These are phyloP conservation scores for Trichonephila clavata DNA, from an alignment of 1,140 invertebrate genomes.

Conservation along the genomic window DNA sequence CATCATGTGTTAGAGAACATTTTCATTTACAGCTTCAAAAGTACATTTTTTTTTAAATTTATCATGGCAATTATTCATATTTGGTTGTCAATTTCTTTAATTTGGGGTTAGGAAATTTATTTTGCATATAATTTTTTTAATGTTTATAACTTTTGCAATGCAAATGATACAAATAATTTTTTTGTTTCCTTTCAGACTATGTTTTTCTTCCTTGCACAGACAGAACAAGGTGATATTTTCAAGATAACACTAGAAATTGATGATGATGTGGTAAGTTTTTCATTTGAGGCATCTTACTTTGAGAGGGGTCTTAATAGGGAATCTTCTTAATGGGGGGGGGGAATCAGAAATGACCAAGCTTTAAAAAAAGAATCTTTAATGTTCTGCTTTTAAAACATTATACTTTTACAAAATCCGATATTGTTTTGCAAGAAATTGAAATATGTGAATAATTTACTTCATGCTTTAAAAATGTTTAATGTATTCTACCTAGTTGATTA, in stretches of 20 bases:
- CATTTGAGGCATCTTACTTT: background rate
- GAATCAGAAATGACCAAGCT: no score
- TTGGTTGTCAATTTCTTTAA: no score
- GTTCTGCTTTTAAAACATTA: no score
- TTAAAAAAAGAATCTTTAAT: no score
- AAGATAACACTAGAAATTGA: slow-evolving; percentile 99
- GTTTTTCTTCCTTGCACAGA: slow-evolving; percentile 94
- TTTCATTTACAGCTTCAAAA: no score
- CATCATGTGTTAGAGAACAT: no score
- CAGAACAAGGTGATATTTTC: slow-evolving; percentile 98
- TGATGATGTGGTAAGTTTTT: slow-evolving; percentile 90
- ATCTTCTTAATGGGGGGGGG: background rate
- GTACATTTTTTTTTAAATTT: no score
- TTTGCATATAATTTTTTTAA: background rate
- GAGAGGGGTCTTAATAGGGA: no score
- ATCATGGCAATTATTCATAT: no score
- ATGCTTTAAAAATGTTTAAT: background rate
- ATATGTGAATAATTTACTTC: no score
- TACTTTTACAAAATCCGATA: slow-evolving; percentile 1
- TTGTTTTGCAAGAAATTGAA: no score
- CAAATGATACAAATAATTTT: background rate
- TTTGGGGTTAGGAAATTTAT: background rate
- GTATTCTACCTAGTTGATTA: no score
- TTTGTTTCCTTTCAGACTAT: slow-evolving; percentile 84
- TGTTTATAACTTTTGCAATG: background rate